Evolutionary conservation across 2,797 vertebrate species (phyloP).

Genomic region (Coccyzus lansbergi): DNA sequence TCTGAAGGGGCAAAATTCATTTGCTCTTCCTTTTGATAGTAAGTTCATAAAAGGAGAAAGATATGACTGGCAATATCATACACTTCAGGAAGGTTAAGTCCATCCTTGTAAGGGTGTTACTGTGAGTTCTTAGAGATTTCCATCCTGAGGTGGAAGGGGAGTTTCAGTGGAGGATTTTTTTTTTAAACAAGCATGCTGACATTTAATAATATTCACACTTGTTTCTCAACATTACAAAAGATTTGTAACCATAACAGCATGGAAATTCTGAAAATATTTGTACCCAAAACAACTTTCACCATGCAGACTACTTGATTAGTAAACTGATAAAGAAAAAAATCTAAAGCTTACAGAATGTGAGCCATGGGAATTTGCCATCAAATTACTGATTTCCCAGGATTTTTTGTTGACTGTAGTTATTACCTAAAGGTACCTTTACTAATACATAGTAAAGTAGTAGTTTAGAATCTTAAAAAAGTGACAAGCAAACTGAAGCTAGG

Average conservation of each 20-base stretch:
- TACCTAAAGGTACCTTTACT: neutral
- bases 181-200: neutral
- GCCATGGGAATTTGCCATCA: neutral
- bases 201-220: neutral
- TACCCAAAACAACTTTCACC: neutral
- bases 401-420: neutral
- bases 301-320: neutral
- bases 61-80: neutral
- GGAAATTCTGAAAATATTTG: neutral
- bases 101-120: neutral
- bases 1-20: neutral
- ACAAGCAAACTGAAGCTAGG: neutral
- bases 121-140: neutral
- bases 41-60: neutral
- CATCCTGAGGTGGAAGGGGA: neutral
- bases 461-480: neutral
- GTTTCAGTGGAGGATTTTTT: neutral
- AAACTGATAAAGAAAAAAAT: neutral
- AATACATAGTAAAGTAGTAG: neutral
- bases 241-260: neutral
- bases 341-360: neutral
- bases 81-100: neutral
- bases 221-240: neutral
- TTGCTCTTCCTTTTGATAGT: neutral
- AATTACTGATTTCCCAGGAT: neutral